Evolutionary conservation across 2,113 vertebrate species (phyloP).

Genomic region (Rissa tridactyla): DNA sequence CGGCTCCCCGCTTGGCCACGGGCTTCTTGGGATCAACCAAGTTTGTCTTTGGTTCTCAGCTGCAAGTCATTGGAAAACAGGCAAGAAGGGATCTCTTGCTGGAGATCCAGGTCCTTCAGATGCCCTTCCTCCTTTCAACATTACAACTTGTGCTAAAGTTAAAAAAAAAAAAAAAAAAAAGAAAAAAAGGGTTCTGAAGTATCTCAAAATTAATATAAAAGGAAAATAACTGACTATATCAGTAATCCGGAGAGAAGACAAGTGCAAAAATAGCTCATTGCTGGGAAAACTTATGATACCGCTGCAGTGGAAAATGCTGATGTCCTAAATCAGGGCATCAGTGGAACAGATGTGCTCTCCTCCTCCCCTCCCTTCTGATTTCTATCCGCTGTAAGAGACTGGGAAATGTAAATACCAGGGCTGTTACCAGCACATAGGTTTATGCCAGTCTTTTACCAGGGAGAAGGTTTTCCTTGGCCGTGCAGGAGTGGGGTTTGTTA

Average conservation of each 20-base stretch:
- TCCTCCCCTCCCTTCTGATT: not conserved
- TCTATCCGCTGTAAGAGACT: not conserved
- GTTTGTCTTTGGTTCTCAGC: not conserved
- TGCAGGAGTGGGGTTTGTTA: not conserved
- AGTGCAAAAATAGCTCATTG: not conserved
- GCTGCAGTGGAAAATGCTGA: not conserved
- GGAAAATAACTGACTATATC: not conserved
- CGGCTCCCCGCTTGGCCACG: fast-evolving
- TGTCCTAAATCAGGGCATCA: not conserved
- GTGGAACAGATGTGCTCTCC: not conserved
- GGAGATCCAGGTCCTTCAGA: not conserved
- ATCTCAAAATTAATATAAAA: not conserved
- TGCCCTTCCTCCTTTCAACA: fast-evolving
- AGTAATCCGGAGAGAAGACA: not conserved
- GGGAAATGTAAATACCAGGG: not conserved
- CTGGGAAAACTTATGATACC: not conserved
- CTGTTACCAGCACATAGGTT: not conserved
- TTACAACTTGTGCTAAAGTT: not conserved
- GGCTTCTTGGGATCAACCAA: not conserved
- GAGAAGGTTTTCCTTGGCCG: not conserved
- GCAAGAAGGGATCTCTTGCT: not conserved
- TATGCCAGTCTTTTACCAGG: not conserved
- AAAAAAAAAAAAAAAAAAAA: not conserved
- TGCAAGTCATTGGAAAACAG: not conserved
- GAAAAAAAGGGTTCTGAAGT: not conserved